A percentile compares a stretch with the other conserved stretches of the same genome.
Evolutionary conservation across 1,140 invertebrate species (phyloP).

Genomic region (Protaetia brevitarsis): DNA sequence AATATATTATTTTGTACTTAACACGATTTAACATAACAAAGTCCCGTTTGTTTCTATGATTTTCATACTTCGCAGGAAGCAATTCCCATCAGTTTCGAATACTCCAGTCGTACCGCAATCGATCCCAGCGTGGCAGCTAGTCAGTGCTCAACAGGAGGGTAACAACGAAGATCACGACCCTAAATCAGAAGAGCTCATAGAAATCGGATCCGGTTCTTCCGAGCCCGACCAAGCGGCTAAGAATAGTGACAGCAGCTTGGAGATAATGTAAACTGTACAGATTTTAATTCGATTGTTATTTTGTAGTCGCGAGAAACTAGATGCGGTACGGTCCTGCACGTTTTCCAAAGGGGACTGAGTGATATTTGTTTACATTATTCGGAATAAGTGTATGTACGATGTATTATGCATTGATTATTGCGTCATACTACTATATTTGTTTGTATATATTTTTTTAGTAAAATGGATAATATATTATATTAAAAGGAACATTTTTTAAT

Average conservation of each 20-base stretch:
- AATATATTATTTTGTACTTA: background rate
- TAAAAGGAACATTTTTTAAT: too few relatives aligned
- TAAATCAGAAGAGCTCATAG: slow-evolving; percentile 45
- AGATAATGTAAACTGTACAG: slow-evolving; percentile 58
- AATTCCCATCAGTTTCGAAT: slow-evolving; percentile 62
- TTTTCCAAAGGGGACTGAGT: too few relatives aligned
- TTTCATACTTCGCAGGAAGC: slow-evolving; percentile 56
- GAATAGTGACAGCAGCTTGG: slow-evolving; percentile 67
- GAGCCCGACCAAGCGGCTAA: slow-evolving; percentile 65
- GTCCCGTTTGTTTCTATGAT: background rate
- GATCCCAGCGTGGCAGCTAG: slow-evolving; percentile 74
- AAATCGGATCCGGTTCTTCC: slow-evolving; percentile 53
- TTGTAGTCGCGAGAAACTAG: too few relatives aligned
- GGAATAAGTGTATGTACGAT: too few relatives aligned
- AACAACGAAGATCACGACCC: slow-evolving; percentile 38
- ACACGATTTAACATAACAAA: background rate
- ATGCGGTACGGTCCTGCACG: too few relatives aligned
- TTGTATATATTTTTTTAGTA: too few relatives aligned
- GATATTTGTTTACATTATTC: too few relatives aligned
- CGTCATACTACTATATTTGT: too few relatives aligned
- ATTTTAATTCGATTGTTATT: too few relatives aligned
- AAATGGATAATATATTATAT: too few relatives aligned
- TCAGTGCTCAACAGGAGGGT: slow-evolving; percentile 49
- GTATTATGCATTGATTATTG: too few relatives aligned
- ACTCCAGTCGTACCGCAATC: slow-evolving; percentile 64